Conservation (phyloP, 2,113 vertebrate genomes). For the Solea solea region DNA sequence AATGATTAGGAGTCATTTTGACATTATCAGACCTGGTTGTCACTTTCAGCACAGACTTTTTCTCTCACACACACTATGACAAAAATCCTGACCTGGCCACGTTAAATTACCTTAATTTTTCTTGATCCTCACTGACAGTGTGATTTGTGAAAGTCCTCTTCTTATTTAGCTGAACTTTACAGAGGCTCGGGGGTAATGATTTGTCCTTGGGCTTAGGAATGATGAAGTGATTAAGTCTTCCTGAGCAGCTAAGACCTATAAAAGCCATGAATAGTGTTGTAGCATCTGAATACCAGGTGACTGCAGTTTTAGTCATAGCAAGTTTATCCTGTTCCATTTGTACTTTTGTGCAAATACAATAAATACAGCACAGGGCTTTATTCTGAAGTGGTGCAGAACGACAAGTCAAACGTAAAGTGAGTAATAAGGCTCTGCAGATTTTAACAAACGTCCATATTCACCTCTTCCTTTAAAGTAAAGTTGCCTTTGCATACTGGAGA, state of each 20-base stretch:
- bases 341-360: not conserved
- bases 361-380: too few relatives aligned
- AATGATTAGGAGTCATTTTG: conserved; percentile 41
- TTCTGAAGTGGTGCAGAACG: too few relatives aligned
- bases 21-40: conserved; percentile 37
- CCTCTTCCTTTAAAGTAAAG: too few relatives aligned
- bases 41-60: conserved; percentile 31
- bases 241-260: conserved; percentile 1
- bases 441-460: too few relatives aligned
- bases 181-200: conserved; percentile 5
- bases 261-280: not conserved
- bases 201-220: conserved; percentile 15
- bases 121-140: conserved; percentile 8
- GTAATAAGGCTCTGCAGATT: too few relatives aligned
- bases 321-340: not conserved
- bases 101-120: conserved; percentile 31
- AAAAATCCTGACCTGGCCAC: conserved; percentile 23
- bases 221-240: conserved; percentile 5
- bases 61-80: conserved; percentile 15
- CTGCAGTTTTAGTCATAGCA: not conserved
- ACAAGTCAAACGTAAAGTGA: too few relatives aligned
- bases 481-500: too few relatives aligned
- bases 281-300: not conserved
- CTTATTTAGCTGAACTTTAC: conserved; percentile 21
- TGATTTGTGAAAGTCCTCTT: conserved; percentile 26